phyloP scores from a whole-genome alignment of 2,113 vertebrate species.

The Gallinago paraguaiae region DNA sequence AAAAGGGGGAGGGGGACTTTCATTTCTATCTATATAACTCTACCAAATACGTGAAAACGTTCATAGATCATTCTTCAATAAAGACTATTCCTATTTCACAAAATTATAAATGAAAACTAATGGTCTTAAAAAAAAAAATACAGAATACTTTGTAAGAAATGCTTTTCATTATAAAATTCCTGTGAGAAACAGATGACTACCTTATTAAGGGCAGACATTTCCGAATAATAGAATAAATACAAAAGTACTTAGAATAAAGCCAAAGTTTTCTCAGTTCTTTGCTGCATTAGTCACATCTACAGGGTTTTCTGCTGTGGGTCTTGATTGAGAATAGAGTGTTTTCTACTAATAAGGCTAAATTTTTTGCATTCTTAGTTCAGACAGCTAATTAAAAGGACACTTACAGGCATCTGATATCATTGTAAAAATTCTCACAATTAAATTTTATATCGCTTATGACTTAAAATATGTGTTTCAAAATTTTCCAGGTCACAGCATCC shows the following conservation, averaged over 20 bases:
- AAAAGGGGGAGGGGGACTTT: neutral
- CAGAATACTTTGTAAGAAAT: neutral
- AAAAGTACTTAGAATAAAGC: neutral
- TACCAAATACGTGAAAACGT: neutral
- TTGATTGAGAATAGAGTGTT: neutral
- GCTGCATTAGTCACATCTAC: neutral
- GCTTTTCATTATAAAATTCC: neutral
- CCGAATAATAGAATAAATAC: neutral
- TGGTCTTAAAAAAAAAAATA: neutral
- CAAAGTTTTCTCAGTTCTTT: neutral
- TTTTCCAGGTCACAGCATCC: constrained; percentile 90
- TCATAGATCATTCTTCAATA: neutral
- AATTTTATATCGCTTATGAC: neutral
- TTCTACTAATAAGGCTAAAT: neutral
- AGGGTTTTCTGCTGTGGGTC: neutral
- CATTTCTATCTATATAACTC: neutral
- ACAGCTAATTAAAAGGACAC: neutral
- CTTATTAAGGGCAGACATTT: neutral
- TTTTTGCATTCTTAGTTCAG: neutral
- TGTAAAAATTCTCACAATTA: neutral
- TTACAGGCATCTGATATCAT: neutral
- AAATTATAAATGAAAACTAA: neutral
- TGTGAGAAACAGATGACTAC: neutral
- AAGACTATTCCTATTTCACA: neutral
- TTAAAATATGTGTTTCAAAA: neutral